Evolutionary conservation across 2,113 vertebrate genomes (phyloP).

Genomic region (Chlamydotis undulata): DNA sequence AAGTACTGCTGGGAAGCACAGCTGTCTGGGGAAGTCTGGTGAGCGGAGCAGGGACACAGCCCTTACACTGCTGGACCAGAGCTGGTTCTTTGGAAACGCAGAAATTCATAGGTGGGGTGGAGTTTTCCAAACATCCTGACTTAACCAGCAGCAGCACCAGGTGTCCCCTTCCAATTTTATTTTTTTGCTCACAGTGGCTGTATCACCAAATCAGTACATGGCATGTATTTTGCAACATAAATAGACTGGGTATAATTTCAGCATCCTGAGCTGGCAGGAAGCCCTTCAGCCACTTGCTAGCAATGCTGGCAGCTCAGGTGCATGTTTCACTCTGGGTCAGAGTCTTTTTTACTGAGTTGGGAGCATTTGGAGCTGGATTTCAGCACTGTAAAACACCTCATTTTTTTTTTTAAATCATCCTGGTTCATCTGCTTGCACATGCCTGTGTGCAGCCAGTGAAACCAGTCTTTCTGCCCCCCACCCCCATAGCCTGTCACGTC

Average conservation of each 20-base stretch:
- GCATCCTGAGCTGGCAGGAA: not conserved
- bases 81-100: not conserved
- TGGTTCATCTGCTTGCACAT: not conserved
- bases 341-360: not conserved
- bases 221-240: not conserved
- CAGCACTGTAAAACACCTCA: not conserved
- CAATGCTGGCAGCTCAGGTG: not conserved
- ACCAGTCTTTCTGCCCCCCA: not conserved
- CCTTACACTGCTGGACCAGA: not conserved
- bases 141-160: not conserved
- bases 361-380: not conserved
- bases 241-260: not conserved
- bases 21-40: not conserved
- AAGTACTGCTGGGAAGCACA: not conserved
- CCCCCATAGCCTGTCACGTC: not conserved
- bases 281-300: not conserved
- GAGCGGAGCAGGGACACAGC: not conserved
- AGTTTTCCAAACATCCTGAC: not conserved
- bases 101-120: not conserved
- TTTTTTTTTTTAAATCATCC: not conserved
- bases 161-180: not conserved
- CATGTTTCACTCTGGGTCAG: not conserved
- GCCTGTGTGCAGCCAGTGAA: not conserved
- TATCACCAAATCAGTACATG: not conserved
- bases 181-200: not conserved